Base-by-base conservation (phyloP, 2,888 invertebrate genomes). In the Apamea epomidion region DNA sequence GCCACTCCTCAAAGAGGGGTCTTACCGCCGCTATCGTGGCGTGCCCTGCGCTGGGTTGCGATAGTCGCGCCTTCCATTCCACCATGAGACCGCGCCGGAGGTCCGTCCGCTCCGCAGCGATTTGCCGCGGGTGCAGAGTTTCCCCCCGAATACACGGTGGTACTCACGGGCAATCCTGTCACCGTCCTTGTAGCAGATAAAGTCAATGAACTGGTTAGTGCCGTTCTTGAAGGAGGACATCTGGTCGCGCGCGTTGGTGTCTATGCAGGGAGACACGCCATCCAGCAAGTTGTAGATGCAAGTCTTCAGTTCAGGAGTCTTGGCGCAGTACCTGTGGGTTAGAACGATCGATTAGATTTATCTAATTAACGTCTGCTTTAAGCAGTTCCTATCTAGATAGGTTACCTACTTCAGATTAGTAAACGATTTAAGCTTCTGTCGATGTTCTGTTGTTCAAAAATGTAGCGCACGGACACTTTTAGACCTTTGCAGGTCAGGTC, bases 131-230 rank as follows among this genome's bases (percentile, higher is more conserved):
- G n/a, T n/a, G n/a, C n/a, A n/a, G n/a, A n/a, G n/a, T n/a, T n/a
- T n/a, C n/a, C n/a, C n/a, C n/a, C n/a, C n/a, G n/a, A n/a, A n/a
- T n/a, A n/a, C n/a, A n/a, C n/a, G n/a, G n/a, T n/a, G n/a, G 16
- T 54, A 94, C 96, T 94, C 78, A 97, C 98, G 95, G 2, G 98
- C 98, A 90, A 99, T 98, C 87, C 98, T 98, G 94, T 99, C 98
- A 12, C 99, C 99, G 87, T 98, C 98, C 91, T 98, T 98, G 93
- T 97, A 98, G 92, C 99, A 99, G 12, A 98, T 96, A 92, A 99
- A 99, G 90, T 98, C 97, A 48, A 98, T 95, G 25, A 98, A 95
- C 81, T 98, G 98, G 78, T 98, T 97, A 0, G 98, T 97, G 76
- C 98, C 97, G 88, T 98, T 98, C 90, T 97, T 96, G 5, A 97